Base-by-base conservation (phyloP, 2,113 vertebrate genomes). In the Limanda limanda region DNA sequence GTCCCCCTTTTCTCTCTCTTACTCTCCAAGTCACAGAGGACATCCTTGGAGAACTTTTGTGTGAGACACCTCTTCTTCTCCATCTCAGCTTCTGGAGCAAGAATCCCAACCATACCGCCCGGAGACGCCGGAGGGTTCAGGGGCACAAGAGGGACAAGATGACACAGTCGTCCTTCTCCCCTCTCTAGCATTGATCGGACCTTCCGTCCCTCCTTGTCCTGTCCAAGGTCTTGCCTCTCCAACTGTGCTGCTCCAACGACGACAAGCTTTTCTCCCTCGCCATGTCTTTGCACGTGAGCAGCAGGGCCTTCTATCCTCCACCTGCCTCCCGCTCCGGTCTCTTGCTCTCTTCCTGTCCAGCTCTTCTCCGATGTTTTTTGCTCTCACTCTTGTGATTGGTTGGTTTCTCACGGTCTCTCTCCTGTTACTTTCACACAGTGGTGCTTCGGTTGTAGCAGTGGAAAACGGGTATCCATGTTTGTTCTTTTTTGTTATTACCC, bases 401-500 rank as follows among this genome's bases (percentile, higher is more conserved):
- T 91, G 90, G 85, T 89, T 91, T 89, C 84, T 89, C 87, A 81
- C 88, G 76, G 84, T 92, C 89, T 90, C 94, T 96, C 95, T 96
- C 95, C 95, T 96, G 95, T 95, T 94, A 96, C 95, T 96, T 94
- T 96, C 96, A 95, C 96, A 96, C 96, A 95, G 96, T 96, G 95
- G 95, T 96, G 96, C 96, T 95, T 97, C 96, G 95, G 96, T 97
- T 96, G 97, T 97, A 97, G 97, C 97, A 97, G 96, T 97, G 96
- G 97, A 97, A 97, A 97, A 97, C 96, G 96, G 96, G 96, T 96
- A 97, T 97, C 96, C 96, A 91, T 97, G 96, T 96, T 96, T 95
- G 84, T 91, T 88, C 84, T 96, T 96, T 96, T 96, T 96, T 94
- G 93, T 96, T 95, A 95, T 97, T 96, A 97, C 96, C 96, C 97